phyloP scores from a whole-genome alignment of 1,140 invertebrate genomes.

The Bombus fervidus region DNA sequence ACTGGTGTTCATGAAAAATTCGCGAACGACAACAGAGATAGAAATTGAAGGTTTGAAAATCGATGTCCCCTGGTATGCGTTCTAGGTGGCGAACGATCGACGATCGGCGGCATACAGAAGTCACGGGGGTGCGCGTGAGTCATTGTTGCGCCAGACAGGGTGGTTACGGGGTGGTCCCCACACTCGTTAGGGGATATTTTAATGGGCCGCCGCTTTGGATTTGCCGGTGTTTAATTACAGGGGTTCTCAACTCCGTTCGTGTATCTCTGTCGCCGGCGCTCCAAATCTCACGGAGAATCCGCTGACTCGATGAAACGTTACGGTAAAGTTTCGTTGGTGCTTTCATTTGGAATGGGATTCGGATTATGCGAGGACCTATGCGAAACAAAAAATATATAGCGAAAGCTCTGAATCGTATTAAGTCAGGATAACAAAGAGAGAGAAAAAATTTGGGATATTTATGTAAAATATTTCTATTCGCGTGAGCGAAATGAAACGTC shows the following conservation, averaged over 20 bases:
- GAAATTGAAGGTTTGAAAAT: slow-evolving; percentile 1
- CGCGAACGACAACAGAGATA: background rate
- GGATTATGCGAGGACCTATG: background rate
- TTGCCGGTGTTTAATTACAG: slow-evolving; percentile 74
- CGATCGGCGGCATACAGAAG: slow-evolving; percentile 62
- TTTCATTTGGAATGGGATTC: background rate
- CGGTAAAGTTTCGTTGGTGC: background rate
- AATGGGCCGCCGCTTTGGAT: slow-evolving; percentile 72
- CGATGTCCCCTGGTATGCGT: background rate
- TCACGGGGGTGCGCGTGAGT: slow-evolving; percentile 67
- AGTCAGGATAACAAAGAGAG: background rate
- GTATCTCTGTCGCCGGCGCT: background rate
- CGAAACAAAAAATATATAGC: background rate
- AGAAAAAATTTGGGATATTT: background rate
- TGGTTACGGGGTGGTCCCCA: slow-evolving; percentile 63
- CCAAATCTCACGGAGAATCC: background rate
- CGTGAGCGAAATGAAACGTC: too few relatives aligned
- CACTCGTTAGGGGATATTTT: slow-evolving; percentile 73
- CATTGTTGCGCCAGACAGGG: slow-evolving; percentile 73
- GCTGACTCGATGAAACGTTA: slow-evolving; percentile 23
- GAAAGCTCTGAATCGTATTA: background rate
- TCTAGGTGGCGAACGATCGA: slow-evolving; percentile 53
- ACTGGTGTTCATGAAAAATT: background rate
- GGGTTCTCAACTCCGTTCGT: slow-evolving; percentile 52
- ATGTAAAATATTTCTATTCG: too few relatives aligned